These are phyloP conservation scores for Protonibea diacanthus DNA, from an alignment of 2,797 vertebrate species.

Conservation along the genomic window DNA sequence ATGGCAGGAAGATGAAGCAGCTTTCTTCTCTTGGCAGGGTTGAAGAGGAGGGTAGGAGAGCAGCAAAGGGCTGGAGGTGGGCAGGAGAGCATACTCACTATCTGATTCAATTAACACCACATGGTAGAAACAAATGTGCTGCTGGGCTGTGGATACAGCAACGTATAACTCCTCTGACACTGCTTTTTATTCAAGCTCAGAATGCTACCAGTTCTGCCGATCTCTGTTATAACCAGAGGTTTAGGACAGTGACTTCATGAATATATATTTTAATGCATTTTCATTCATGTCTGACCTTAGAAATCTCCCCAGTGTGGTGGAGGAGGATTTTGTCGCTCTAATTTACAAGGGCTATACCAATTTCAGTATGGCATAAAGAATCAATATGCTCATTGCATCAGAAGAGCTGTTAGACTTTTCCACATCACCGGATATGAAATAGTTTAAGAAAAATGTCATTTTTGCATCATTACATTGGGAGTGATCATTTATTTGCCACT, in stretches of 20 bases:
- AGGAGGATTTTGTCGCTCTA: background rate
- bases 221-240: background rate
- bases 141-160: background rate
- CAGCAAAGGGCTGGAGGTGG: slow-evolving; percentile 40
- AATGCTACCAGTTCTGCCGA: background rate
- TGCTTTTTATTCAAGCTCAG: background rate
- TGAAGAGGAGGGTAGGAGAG: slow-evolving; percentile 50
- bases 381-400: background rate
- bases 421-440: background rate
- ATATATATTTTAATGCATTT: background rate
- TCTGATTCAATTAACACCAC: slow-evolving; percentile 59
- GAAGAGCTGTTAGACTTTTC: slow-evolving; percentile 9
- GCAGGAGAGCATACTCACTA: slow-evolving; percentile 44
- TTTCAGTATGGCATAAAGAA: background rate
- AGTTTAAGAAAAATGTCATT: background rate
- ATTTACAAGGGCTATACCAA: background rate
- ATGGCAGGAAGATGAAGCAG: slow-evolving; percentile 35
- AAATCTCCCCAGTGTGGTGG: background rate
- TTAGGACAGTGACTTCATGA: background rate
- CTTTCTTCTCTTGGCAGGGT: slow-evolving; percentile 36
- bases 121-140: slow-evolving; percentile 18
- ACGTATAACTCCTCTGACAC: slow-evolving; percentile 3
- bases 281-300: background rate
- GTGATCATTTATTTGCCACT: background rate
- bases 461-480: background rate